Percentiles rank a stretch among this genome's conserved stretches.
phyloP scores from a whole-genome alignment of 2,888 invertebrate species.

The Plutella xylostella region DNA sequence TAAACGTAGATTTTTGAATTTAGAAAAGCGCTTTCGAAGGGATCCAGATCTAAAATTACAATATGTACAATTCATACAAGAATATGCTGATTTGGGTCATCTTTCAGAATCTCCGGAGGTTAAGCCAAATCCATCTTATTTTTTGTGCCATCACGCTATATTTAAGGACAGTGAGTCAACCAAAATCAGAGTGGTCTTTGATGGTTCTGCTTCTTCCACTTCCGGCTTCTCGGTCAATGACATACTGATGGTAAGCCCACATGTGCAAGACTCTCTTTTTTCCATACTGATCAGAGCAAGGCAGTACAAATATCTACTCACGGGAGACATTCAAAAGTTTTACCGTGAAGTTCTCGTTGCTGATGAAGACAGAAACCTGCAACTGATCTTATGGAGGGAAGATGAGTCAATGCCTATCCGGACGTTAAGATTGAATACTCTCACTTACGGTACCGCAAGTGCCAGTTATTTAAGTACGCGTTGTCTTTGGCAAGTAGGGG shows the following conservation, averaged over 20 bases:
- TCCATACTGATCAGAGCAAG: slow-evolving; percentile 6
- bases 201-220: slow-evolving; percentile 18
- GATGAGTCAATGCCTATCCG: slow-evolving; percentile 1
- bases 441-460: slow-evolving; percentile 8
- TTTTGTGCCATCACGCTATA: slow-evolving; percentile 21
- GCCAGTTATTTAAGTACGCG: slow-evolving; percentile 3
- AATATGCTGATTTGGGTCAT: slow-evolving; percentile 14
- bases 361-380: slow-evolving; percentile 2
- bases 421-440: slow-evolving; percentile 4
- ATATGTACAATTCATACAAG: slow-evolving; percentile 13
- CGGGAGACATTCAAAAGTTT: slow-evolving; percentile 20
- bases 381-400: slow-evolving; percentile 11
- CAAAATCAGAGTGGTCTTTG: slow-evolving; percentile 20
- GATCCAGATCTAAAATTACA: background rate
- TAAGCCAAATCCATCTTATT: no score
- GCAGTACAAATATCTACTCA: slow-evolving; percentile 2
- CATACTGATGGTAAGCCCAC: slow-evolving; percentile 8
- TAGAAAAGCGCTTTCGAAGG: slow-evolving; percentile 1
- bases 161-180: slow-evolving; percentile 17
- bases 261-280: slow-evolving; percentile 7
- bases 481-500: slow-evolving; percentile 7
- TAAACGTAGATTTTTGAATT: background rate
- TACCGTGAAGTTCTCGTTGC: background rate
- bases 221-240: slow-evolving; percentile 15
- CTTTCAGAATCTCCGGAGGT: no score